phyloP scores from a whole-genome alignment of 1,140 invertebrate genomes.

The Drosophila nikananu region DNA sequence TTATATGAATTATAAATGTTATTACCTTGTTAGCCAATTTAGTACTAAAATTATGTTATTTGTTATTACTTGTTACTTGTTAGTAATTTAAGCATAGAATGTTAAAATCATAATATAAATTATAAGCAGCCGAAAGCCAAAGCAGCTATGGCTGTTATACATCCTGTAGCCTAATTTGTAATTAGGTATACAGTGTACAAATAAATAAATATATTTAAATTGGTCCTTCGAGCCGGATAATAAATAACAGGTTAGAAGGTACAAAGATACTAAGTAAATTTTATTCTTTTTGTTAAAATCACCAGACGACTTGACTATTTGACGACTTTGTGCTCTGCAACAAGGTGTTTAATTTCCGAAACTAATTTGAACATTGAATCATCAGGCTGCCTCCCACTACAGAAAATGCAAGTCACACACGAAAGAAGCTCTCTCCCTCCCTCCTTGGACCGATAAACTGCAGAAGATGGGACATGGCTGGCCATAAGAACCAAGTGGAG shows the following conservation, averaged over 20 bases:
- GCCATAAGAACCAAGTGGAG: background rate
- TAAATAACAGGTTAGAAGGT: background rate
- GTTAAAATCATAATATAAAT: too few relatives aligned
- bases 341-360: conserved; percentile 6
- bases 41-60: too few relatives aligned
- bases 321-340: background rate
- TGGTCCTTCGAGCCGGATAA: background rate
- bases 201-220: background rate
- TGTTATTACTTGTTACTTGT: too few relatives aligned
- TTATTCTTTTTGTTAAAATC: background rate
- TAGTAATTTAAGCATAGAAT: too few relatives aligned
- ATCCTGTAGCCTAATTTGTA: too few relatives aligned
- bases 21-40: too few relatives aligned
- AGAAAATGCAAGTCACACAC: conserved; percentile 21
- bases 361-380: conserved; percentile 14
- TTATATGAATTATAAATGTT: too few relatives aligned
- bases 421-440: background rate
- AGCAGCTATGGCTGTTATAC: too few relatives aligned
- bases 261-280: background rate
- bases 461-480: conserved; percentile 1
- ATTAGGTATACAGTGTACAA: too few relatives aligned
- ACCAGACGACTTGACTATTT: too few relatives aligned
- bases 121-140: too few relatives aligned
- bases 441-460: conserved; percentile 1
- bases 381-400: background rate